These are phyloP conservation scores for Stegophylla sp. DNA, from an alignment of 2,888 invertebrate species.

Conservation along the genomic window DNA sequence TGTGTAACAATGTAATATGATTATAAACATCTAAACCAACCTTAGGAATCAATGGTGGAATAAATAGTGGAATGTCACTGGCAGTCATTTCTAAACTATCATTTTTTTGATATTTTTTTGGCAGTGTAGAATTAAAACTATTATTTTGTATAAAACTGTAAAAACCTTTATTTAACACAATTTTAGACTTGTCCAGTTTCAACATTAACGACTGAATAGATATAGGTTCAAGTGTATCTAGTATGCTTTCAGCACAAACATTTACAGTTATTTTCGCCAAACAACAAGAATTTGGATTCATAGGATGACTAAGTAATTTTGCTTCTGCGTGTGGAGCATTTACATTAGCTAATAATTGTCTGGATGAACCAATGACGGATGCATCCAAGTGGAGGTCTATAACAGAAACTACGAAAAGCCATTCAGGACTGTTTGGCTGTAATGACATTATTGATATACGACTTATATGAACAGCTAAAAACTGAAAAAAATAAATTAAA, in stretches of 20 bases:
- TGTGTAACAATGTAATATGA: not conserved
- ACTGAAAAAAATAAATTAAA: slow-evolving; percentile 67
- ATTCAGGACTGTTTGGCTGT: slow-evolving; percentile 72
- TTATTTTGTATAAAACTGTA: slow-evolving; percentile 67
- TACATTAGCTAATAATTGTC: slow-evolving; percentile 76
- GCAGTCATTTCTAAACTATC: slow-evolving; percentile 19
- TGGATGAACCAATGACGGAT: slow-evolving; percentile 74
- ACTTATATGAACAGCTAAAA: slow-evolving; percentile 84
- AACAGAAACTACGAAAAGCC: slow-evolving; percentile 76
- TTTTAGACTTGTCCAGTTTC: slow-evolving; percentile 67
- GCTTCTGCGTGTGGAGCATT: slow-evolving; percentile 72
- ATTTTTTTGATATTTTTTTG: slow-evolving; percentile 8
- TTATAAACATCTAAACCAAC: slow-evolving; percentile 9
- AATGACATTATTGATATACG: slow-evolving; percentile 74
- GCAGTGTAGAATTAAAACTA: slow-evolving; percentile 64
- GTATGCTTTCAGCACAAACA: slow-evolving; percentile 76
- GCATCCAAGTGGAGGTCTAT: slow-evolving; percentile 75
- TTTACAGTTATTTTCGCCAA: slow-evolving; percentile 78
- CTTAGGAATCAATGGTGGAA: slow-evolving; percentile 47
- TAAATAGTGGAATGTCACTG: slow-evolving; percentile 22
- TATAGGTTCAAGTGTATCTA: slow-evolving; percentile 83
- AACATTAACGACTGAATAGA: slow-evolving; percentile 72
- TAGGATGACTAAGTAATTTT: slow-evolving; percentile 69
- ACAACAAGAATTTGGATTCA: slow-evolving; percentile 68
- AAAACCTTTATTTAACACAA: slow-evolving; percentile 67